These are phyloP conservation scores for Troides oblongomaculatus DNA, from an alignment of 2,888 invertebrate genomes.

Conservation along the genomic window DNA sequence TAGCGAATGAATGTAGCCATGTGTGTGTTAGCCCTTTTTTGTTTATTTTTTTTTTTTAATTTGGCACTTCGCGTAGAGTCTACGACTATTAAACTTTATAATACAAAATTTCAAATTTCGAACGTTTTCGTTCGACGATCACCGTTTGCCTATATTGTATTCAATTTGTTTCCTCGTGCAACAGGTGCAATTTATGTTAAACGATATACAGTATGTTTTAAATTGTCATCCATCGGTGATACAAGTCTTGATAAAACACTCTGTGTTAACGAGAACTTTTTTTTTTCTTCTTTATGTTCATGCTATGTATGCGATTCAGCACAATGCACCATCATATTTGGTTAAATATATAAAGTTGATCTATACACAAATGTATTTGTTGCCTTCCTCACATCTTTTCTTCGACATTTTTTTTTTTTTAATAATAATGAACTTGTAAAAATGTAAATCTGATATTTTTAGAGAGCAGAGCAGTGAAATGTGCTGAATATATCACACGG, in stretches of 20 bases:
- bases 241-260: conserved; percentile 2
- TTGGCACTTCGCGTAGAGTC: conserved; percentile 24
- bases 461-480: conserved; percentile 57
- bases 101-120: neutral
- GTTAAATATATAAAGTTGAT: conserved; percentile 12
- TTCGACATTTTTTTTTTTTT: conserved; percentile 39
- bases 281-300: conserved; percentile 8
- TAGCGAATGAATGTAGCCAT: conserved; percentile 10
- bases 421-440: conserved; percentile 62
- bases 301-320: conserved; percentile 21
- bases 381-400: conserved; percentile 24
- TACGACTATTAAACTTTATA: conserved; percentile 1
- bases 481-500: conserved; percentile 69
- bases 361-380: conserved; percentile 24
- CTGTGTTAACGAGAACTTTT: conserved; percentile 25
- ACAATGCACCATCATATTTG: conserved; percentile 13
- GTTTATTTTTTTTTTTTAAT: conserved; percentile 4
- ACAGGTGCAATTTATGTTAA: conserved; percentile 16
- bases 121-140: conserved; percentile 8
- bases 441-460: conserved; percentile 77
- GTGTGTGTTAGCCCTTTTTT: neutral
- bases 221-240: neutral
- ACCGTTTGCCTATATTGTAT: conserved; percentile 1
- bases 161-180: conserved; percentile 9
- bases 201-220: conserved; percentile 10